These are phyloP conservation scores for Gallinago jamesoni DNA, from an alignment of 2,113 vertebrate genomes.

Conservation along the genomic window DNA sequence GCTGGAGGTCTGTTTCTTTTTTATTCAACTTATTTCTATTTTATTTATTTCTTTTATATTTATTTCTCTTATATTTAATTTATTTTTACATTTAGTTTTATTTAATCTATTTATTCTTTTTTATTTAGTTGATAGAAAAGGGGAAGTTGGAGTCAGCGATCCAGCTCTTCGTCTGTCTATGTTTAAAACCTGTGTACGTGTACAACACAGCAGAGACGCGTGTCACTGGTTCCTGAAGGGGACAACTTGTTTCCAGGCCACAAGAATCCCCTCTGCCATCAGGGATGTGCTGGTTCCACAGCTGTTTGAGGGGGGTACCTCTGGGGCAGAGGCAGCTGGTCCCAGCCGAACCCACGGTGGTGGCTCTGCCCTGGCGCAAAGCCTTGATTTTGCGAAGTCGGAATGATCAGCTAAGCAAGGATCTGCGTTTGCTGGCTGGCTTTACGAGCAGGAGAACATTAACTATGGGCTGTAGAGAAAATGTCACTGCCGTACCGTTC, in stretches of 20 bases:
- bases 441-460: background rate
- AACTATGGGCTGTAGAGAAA: background rate
- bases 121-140: background rate
- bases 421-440: background rate
- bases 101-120: no score
- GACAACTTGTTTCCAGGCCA: background rate
- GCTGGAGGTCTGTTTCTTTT: background rate
- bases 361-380: background rate
- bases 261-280: background rate
- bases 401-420: background rate
- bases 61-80: no score
- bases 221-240: background rate
- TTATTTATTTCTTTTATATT: no score
- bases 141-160: background rate
- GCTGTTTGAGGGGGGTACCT: background rate
- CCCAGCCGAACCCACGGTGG: rapidly evolving
- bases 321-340: rapidly evolving
- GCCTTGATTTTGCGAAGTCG: background rate
- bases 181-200: background rate
- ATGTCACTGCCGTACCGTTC: background rate
- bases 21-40: no score
- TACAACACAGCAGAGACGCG: background rate
- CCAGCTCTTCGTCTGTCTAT: background rate
- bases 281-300: background rate
- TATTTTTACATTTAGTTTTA: no score